Evolutionary conservation across 2,888 invertebrate genomes (phyloP), one percentile per base, ranked within the genome.

Genomic region (Calameuta filiformis): DNA sequence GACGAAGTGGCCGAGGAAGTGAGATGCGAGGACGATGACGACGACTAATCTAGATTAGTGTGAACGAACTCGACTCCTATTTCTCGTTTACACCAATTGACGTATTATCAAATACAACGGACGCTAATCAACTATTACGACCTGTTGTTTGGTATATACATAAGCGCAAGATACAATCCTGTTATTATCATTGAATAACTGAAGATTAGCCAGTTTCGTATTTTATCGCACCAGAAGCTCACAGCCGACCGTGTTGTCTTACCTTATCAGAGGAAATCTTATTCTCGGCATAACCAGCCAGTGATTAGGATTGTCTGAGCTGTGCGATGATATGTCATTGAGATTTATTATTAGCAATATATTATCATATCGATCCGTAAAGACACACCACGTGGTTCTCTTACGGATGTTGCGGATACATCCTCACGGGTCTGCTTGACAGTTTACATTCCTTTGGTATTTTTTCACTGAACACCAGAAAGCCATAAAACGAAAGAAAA

Each of bases 11-110:
- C 56, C 9, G 23, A 56, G 71, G 71, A 11, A 31, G 2, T 3
- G 33, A 33, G 71, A 33, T 33, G 71, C 71, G 6, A 71, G 31
- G 12, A 68, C 81, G 82, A 83, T 85, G 85, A 85, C 86, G 84
- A 83, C 81, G 82, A 82, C 83, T 79, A 83, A 87, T 86, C 85
- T 84, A 87, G 85, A 87, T 85, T 86, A 83, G 84, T 86, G 88
- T 86, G 85, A 88, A 88, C 84, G 86, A 88, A 86, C 86, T 84
- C 83, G 2, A 56, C 56, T 56, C 56, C 23, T 23, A 23, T 56
- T 56, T 1, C 56, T 56, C 56, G 23, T 23, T 56, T 56, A 56
- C 23, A 9, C 23, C 23, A 56, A 56, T 56, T 9, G 23, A 56
- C 56, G 56, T 23, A 56, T 40, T 40, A 40, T 56, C 56, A 56